A percentile compares a stretch with the other conserved stretches of the same genome.
These are phyloP conservation scores for Xyrauchen texanus DNA, from an alignment of 2,113 vertebrate genomes.

Conservation along the genomic window DNA sequence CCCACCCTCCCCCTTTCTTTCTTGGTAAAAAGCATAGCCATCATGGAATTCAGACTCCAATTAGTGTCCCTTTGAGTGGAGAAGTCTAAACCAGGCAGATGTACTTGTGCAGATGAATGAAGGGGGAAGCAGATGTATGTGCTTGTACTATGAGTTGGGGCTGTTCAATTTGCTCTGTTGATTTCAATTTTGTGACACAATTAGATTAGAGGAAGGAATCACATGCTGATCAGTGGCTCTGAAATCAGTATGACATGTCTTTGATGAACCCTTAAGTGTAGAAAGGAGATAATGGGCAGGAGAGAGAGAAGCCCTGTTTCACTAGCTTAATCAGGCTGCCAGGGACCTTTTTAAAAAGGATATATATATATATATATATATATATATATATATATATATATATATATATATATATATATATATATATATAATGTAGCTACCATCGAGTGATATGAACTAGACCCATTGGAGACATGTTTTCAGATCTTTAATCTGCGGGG, in stretches of 20 bases:
- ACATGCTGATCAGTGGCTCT: slow-evolving; percentile 50
- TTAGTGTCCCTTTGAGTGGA: slow-evolving; percentile 55
- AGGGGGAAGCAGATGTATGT: slow-evolving; percentile 54
- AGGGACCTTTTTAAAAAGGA: slow-evolving; percentile 36
- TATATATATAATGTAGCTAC: slow-evolving; percentile 34
- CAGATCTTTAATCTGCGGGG: slow-evolving; percentile 22
- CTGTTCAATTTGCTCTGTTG: slow-evolving; percentile 57
- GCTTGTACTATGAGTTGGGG: slow-evolving; percentile 48
- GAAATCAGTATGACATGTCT: slow-evolving; percentile 52
- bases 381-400: too few species aligned
- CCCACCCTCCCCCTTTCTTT: slow-evolving; percentile 44
- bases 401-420: too few species aligned
- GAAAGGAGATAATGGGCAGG: slow-evolving; percentile 39
- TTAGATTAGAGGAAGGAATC: slow-evolving; percentile 58
- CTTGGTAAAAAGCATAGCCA: slow-evolving; percentile 49
- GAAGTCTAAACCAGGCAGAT: slow-evolving; percentile 53
- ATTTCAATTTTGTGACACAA: slow-evolving; percentile 59
- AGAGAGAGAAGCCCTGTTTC: slow-evolving; percentile 43
- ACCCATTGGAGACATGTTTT: slow-evolving; percentile 40
- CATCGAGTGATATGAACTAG: slow-evolving; percentile 25
- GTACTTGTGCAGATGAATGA: slow-evolving; percentile 54
- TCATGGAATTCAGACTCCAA: slow-evolving; percentile 50
- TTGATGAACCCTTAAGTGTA: slow-evolving; percentile 50
- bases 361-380: too few species aligned
- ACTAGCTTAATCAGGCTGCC: slow-evolving; percentile 28